Conservation (phyloP, 2,888 invertebrate species). For the Calephelis perditalis region DNA sequence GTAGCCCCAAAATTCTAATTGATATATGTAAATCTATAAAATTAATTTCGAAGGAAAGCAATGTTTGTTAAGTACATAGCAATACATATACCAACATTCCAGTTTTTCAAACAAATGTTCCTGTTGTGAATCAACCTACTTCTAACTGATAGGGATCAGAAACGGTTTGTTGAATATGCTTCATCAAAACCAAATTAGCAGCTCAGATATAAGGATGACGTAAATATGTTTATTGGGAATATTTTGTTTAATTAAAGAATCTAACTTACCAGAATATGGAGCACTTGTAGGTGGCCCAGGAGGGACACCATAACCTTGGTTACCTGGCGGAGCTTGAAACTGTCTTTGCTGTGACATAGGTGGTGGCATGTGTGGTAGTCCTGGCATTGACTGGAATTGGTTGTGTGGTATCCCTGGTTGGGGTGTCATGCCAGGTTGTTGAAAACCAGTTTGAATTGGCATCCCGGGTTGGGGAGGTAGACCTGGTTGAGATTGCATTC, state of each 20-base stretch:
- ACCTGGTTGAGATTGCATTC: conserved; percentile 29
- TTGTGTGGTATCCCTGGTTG: conserved; percentile 37
- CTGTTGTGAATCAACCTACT: too few relatives aligned
- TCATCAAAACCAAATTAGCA: too few relatives aligned
- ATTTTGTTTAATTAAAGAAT: neutral
- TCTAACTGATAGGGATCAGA: too few relatives aligned
- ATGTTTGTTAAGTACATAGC: too few relatives aligned
- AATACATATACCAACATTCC: too few relatives aligned
- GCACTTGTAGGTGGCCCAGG: conserved; percentile 36
- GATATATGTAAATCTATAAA: too few relatives aligned
- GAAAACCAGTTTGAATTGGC: conserved; percentile 26
- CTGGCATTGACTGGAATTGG: conserved; percentile 31
- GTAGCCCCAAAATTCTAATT: too few relatives aligned
- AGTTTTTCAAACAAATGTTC: too few relatives aligned
- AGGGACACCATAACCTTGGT: conserved; percentile 43
- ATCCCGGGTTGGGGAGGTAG: conserved; percentile 37
- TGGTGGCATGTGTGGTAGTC: conserved; percentile 44
- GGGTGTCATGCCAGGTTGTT: conserved; percentile 34
- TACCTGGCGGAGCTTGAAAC: conserved; percentile 39
- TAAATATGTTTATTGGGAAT: too few relatives aligned
- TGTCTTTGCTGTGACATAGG: conserved; percentile 53
- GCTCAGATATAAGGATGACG: too few relatives aligned
- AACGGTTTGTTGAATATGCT: too few relatives aligned
- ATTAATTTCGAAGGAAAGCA: too few relatives aligned
- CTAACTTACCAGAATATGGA: conserved; percentile 46